Conservation (phyloP, 2,113 vertebrate species). For the Odocoileus hemionus region DNA sequence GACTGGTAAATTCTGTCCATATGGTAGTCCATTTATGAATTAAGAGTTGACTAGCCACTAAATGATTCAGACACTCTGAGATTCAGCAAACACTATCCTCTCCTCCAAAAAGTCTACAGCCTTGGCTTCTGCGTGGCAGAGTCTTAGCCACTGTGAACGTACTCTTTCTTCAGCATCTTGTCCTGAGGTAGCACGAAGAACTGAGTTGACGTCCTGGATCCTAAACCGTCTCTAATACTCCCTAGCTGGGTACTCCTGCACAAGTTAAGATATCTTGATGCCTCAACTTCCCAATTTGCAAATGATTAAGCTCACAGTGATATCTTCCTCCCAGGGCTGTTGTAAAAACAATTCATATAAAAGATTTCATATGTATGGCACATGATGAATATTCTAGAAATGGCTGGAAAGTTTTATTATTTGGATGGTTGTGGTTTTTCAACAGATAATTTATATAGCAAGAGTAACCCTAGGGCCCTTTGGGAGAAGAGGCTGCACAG, state of each 20-base stretch:
- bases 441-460: conserved; percentile 40
- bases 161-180: background rate
- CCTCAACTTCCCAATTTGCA: background rate
- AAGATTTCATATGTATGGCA: background rate
- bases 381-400: background rate
- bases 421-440: background rate
- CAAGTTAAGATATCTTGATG: background rate
- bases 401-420: background rate
- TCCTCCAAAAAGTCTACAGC: background rate
- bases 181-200: background rate
- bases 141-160: background rate
- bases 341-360: conserved; percentile 5
- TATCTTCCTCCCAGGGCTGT: background rate
- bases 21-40: background rate
- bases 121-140: background rate
- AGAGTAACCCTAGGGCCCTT: background rate
- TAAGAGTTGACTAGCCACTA: background rate
- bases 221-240: background rate
- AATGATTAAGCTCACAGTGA: background rate
- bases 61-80: background rate
- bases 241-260: background rate
- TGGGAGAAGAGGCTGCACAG: background rate
- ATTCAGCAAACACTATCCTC: background rate
- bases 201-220: background rate
- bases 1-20: background rate